phyloP scores from a whole-genome alignment of 2,888 invertebrate genomes.

The Eretmocerus hayati region DNA sequence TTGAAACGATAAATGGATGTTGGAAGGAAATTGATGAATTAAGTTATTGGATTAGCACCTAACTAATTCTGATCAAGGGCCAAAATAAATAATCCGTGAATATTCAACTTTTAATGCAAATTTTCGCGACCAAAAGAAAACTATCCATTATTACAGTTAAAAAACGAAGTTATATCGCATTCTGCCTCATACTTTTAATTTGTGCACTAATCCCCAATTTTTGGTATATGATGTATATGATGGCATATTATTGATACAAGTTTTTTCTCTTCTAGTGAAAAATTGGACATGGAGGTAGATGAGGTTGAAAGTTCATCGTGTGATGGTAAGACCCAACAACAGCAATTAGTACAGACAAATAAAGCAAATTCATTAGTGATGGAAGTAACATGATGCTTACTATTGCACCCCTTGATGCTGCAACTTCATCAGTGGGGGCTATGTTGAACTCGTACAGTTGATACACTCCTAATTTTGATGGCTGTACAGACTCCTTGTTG shows the following conservation, averaged over 20 bases:
- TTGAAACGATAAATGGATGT: too few relatives aligned
- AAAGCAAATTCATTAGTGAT: slow-evolving; percentile 52
- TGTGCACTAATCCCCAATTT: too few relatives aligned
- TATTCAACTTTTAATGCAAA: too few relatives aligned
- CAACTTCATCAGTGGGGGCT: slow-evolving; percentile 44
- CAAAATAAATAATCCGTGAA: too few relatives aligned
- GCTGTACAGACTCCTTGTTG: slow-evolving; percentile 26
- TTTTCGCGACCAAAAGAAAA: too few relatives aligned
- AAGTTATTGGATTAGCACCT: too few relatives aligned
- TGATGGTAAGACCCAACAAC: slow-evolving; percentile 44
- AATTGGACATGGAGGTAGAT: slow-evolving; percentile 43
- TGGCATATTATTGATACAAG: neutral
- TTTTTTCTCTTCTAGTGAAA: slow-evolving; percentile 37
- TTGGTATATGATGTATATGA: neutral
- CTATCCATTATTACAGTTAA: too few relatives aligned
- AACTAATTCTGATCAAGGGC: too few relatives aligned
- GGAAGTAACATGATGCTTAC: slow-evolving; percentile 58
- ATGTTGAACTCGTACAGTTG: slow-evolving; percentile 40
- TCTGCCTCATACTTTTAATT: too few relatives aligned
- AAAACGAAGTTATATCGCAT: too few relatives aligned
- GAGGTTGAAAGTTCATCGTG: slow-evolving; percentile 39
- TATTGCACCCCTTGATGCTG: slow-evolving; percentile 42
- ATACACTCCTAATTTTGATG: slow-evolving; percentile 32
- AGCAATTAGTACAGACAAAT: slow-evolving; percentile 50
- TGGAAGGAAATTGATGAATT: too few relatives aligned